These are phyloP conservation scores for Sakesphorus luctuosus DNA, from an alignment of 2,113 vertebrate genomes.

Conservation along the genomic window DNA sequence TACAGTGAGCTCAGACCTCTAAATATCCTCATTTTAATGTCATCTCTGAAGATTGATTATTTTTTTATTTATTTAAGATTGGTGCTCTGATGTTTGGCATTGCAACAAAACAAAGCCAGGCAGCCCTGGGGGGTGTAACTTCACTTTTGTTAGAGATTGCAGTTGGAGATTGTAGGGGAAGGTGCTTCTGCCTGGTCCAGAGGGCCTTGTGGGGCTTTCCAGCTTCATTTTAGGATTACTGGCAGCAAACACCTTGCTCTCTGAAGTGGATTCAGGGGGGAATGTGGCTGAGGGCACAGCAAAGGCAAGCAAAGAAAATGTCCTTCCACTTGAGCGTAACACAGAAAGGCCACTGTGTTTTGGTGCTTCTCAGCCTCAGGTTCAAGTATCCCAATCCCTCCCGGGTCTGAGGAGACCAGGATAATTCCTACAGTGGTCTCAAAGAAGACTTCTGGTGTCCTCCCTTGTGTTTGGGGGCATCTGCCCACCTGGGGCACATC, in stretches of 20 bases:
- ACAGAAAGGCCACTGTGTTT: fast-evolving
- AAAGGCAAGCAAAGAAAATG: background rate
- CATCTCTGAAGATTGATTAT: background rate
- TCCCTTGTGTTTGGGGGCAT: background rate
- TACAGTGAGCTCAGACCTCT: background rate
- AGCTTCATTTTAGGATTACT: background rate
- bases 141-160: background rate
- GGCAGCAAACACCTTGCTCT: background rate
- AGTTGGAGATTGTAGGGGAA: background rate
- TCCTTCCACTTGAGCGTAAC: background rate
- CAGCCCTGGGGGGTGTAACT: background rate
- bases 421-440: background rate
- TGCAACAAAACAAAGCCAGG: background rate
- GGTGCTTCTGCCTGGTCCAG: background rate
- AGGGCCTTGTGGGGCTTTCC: background rate
- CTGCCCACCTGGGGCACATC: background rate
- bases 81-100: background rate
- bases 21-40: background rate
- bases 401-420: background rate
- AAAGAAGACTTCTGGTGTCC: background rate
- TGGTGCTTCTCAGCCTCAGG: background rate
- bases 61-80: background rate
- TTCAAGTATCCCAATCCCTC: too few species aligned
- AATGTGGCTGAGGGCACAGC: background rate
- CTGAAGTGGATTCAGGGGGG: background rate